Base-by-base conservation (phyloP, 2,888 invertebrate genomes). In the Tiliacea citrago region DNA sequence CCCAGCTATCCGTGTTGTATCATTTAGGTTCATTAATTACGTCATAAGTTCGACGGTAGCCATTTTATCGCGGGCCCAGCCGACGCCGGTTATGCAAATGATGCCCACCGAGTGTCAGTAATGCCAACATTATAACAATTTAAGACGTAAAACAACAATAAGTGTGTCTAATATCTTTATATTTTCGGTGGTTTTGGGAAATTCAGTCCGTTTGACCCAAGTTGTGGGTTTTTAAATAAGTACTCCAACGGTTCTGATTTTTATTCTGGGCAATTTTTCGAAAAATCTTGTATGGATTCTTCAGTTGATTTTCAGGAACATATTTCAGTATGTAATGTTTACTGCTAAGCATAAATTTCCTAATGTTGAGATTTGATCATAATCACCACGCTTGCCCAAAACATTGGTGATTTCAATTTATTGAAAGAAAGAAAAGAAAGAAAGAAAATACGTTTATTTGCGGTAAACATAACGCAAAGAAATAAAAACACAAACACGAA, bases 101-200 rank as follows among this genome's bases (percentile, higher is more conserved):
- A 91, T 87, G 88, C 90, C 90, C 93, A 87, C 96, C 96, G 93
- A 93, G 93, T 96, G 96, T 88, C 89, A 83, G 87, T 93, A 96
- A 96, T 94, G 95, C 92, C 82, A 89, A 90, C 92, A 94, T 95
- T 95, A 93, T 94, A 94, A 94, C 96, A 95, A 95, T 96, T 95
- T 95, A 96, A 96, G 96, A 96, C 95, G 93, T 95, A 93, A 93
- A 95, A 95, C 94, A 95, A 94, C 94, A 95, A 93, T 94, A 93
- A 94, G 91, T 92, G 91, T 83, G 84, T 88, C 89, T 90, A 90
- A 90, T 90, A 91, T 87, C 84, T 75, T 82, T 80, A 84, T 83
- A 83, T 84, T 87, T 84, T 77, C 24, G 68, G 66, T 57, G 71
- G 77, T 73, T 39, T 68, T 39, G 45, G 55, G 69, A 70, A 78